Base-by-base conservation (phyloP, 2,888 invertebrate species). In the Epistrophe eligans region DNA sequence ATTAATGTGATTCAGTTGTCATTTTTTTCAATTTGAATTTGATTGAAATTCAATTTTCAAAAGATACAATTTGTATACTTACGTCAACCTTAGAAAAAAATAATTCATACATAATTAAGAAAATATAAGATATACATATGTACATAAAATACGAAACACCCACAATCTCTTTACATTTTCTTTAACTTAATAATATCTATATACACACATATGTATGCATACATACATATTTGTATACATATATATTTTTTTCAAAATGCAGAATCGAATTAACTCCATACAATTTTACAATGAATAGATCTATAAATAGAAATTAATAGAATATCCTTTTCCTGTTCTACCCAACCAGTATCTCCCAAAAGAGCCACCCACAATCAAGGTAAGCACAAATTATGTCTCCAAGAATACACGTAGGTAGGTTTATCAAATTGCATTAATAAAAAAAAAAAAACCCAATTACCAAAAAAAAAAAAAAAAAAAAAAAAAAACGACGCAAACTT, bases 271-370 rank as follows among this genome's bases (percentile, higher is more conserved):
- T 66, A 67, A 58, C 73, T 17, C 62, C 45, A 79, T 71, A 52
- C 50, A 60, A 70, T 24, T 71, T 62, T 35, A 67, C 48, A 40
- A 50, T 70, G 66, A 77, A 66, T 71, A 77, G 43, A n/a, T 67
- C 80, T 66, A 76, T 76, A 84, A 84, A 84, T 80, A 84, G 55
- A 71, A 70, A 38, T 40, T 38, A 71, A 80, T 48, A 58, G 19
- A 66, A 45, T 58, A 77, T 67, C 76, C 72, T 64, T 64, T 70
- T 55, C 55, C 28, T 70, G 9, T 66, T 19, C 40, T 57, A 57
- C 28, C 17, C 19, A 35, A 8, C 2, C 15, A 15, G 28, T 55
- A 55, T 28, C 40, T n/a, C 24, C 0, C 11, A 15, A 38, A 24
- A 24, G 24, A 15, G 11, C 17, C 60, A 60, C 60, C 60, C 60